Base-by-base conservation (phyloP, 2,797 vertebrate genomes). In the Microctenopoma steveboyesi region DNA sequence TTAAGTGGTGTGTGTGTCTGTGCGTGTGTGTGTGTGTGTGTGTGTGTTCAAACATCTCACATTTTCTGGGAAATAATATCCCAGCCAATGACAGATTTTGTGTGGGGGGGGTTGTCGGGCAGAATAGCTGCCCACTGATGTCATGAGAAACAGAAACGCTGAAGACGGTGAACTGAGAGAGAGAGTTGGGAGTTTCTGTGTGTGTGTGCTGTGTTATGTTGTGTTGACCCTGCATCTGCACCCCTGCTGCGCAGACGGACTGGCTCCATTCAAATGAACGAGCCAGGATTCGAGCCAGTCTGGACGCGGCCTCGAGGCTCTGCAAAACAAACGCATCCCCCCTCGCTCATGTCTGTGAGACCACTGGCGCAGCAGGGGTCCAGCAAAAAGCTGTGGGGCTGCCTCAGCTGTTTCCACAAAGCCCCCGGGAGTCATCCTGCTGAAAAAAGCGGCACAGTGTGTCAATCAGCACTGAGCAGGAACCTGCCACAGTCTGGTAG, bases 1-100 rank as follows among this genome's bases (percentile, higher is more conserved):
- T 81, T 76, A 89, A 89, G 81, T 89, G 76, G 62, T 57, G 71
- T 67, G 68, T 62, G 58, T 57, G 72, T 75, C 63, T 42, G 72
- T 63, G 68, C 63, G 61, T 58, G 72, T 79, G 69, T 42, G 8
- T 48, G 78, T 69, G 46, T 53, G 65, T 27, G 54, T 67, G 70
- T 47, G 54, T 54, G 42, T 37, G 42, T 73, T 62, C 35, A 67
- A 25, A 71, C 63, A 74, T 77, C 72, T 87, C 84, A 66, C 74
- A 64, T 79, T 82, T 55, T 83, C 81, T 87, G 81, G 79, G 82
- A 91, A 92, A 90, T 85, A 89, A 89, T 89, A 92, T 91, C 87
- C 79, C 35, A 69, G 81, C 87, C 86, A 90, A 75, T 90, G 92
- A 94, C 89, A 93, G 92, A 93, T 94, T 91, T 92, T 91, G 66